Evolutionary conservation across 2,888 invertebrate species (phyloP).

Genomic region (Sipha maydis): DNA sequence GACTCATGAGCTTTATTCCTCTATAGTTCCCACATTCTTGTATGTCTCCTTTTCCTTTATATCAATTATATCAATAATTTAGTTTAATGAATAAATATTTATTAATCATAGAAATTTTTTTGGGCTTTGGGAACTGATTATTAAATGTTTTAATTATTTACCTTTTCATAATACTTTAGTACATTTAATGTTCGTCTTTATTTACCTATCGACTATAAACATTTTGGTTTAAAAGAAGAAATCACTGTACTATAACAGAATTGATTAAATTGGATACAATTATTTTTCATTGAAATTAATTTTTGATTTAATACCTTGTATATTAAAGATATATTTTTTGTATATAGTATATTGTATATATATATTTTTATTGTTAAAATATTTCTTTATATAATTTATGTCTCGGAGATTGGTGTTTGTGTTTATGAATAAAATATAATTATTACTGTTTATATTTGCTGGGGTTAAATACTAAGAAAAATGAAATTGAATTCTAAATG

Average conservation of each 20-base stretch:
- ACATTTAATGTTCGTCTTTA: too few species aligned
- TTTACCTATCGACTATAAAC: too few species aligned
- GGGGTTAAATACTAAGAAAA: constrained; percentile 22
- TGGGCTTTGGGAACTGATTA: too few species aligned
- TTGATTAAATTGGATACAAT: neutral
- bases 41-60: too few species aligned
- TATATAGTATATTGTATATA: neutral
- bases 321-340: neutral
- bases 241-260: neutral
- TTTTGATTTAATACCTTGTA: neutral
- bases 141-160: too few species aligned
- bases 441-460: constrained; percentile 24
- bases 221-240: neutral
- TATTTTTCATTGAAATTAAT: neutral
- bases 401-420: neutral
- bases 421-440: constrained; percentile 4
- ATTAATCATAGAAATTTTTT: too few species aligned
- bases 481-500: constrained; percentile 26
- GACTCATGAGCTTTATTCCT: too few species aligned
- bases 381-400: neutral
- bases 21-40: too few species aligned
- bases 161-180: too few species aligned
- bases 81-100: too few species aligned
- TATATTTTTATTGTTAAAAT: neutral
- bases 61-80: too few species aligned